phyloP scores from a whole-genome alignment of 2,888 invertebrate genomes.

The Diploptera punctata region DNA sequence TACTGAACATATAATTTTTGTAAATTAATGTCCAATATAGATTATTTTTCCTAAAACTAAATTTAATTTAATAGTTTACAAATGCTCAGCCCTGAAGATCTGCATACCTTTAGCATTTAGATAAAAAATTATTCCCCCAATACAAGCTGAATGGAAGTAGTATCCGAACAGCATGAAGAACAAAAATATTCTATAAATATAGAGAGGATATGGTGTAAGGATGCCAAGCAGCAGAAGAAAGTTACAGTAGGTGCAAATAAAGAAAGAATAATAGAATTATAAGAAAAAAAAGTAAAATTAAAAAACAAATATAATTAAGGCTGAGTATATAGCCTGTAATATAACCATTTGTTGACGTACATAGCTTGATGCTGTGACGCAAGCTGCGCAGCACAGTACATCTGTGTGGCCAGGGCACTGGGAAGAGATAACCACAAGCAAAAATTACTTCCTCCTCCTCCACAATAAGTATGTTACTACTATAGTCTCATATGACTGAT shows the following conservation, averaged over 20 bases:
- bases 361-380: constrained; percentile 93
- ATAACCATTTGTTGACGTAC: constrained; percentile 66
- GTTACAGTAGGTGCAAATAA: constrained; percentile 36
- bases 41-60: too few species aligned
- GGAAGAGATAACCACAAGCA: constrained; percentile 63
- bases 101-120: too few species aligned
- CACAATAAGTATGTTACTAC: constrained; percentile 7
- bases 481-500: constrained; percentile 2
- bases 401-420: constrained; percentile 97
- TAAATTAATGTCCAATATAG: too few species aligned
- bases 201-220: constrained; percentile 4
- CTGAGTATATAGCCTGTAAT: constrained; percentile 8
- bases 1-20: too few species aligned
- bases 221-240: constrained; percentile 11
- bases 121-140: constrained; percentile 21
- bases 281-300: constrained; percentile 30
- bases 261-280: constrained; percentile 34
- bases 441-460: constrained; percentile 37
- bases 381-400: constrained; percentile 91
- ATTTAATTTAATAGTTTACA: too few species aligned
- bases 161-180: constrained; percentile 9
- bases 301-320: constrained; percentile 31
- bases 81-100: too few species aligned
- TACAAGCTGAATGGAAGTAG: neutral
- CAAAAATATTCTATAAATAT: constrained; percentile 42